A percentile compares a stretch with the other conserved stretches of the same genome.
These are phyloP conservation scores for Epizoanthus illoricatus DNA, from an alignment of 92 coral and sea anemone species.

Conservation along the genomic window DNA sequence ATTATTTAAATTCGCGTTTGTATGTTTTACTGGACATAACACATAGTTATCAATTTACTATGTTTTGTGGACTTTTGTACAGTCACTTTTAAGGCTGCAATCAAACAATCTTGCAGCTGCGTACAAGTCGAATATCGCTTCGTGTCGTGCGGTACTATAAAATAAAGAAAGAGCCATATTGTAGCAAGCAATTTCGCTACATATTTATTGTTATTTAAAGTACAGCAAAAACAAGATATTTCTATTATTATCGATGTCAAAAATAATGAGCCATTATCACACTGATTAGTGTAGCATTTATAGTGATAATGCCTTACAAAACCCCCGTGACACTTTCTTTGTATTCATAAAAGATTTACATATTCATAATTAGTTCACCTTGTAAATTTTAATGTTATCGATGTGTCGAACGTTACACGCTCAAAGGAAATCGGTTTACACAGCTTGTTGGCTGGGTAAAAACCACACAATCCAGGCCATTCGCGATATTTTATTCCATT, in stretches of 20 bases:
- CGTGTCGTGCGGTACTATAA: no score
- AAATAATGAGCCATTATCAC: slow-evolving; percentile 10
- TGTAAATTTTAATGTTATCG: neutral
- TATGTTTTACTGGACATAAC: no score
- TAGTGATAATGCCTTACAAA: neutral
- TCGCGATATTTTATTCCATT: neutral
- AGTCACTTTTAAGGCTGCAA: no score
- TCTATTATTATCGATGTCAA: slow-evolving; percentile 16
- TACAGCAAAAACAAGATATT: slow-evolving; percentile 15
- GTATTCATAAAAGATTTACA: slow-evolving; percentile 3
- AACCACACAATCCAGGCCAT: neutral
- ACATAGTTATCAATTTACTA: no score
- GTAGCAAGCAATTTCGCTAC: neutral
- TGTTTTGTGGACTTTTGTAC: no score
- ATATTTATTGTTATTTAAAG: slow-evolving; percentile 6
- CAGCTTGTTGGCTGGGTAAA: neutral
- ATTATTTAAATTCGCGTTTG: no score
- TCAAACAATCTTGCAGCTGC: no score
- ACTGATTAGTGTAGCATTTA: slow-evolving; percentile 20
- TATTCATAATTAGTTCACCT: slow-evolving; percentile 6
- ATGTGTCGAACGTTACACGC: slow-evolving; percentile 9
- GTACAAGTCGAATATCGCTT: no score
- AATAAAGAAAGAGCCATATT: neutral
- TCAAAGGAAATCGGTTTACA: neutral
- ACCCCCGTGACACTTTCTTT: neutral